Percentiles rank a stretch among this genome's conserved stretches.
These are phyloP conservation scores for Fukomys damarensis DNA, from an alignment of 2,113 vertebrate species.

Conservation along the genomic window DNA sequence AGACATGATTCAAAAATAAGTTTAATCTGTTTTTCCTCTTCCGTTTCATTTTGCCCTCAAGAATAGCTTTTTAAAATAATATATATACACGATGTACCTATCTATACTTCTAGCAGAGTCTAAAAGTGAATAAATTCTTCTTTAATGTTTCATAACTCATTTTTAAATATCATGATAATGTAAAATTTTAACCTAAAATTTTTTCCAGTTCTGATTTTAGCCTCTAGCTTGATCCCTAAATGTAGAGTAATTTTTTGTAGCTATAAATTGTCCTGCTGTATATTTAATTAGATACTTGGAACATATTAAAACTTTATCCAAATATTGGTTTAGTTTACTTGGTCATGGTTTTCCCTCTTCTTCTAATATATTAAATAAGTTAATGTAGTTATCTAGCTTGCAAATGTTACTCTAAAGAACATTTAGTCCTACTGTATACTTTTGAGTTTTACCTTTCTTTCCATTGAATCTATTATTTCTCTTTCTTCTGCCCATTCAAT, in stretches of 20 bases:
- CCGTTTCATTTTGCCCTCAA: neutral
- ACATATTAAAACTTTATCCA: neutral
- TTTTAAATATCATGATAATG: slow-evolving; percentile 28
- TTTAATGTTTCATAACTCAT: slow-evolving; percentile 26
- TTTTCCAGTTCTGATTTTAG: slow-evolving; percentile 31
- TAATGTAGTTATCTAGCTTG: neutral
- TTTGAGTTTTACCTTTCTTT: slow-evolving; percentile 17
- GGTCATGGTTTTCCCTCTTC: neutral
- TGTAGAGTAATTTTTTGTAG: slow-evolving; percentile 14
- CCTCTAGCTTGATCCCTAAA: slow-evolving; percentile 10
- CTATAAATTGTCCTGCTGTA: neutral
- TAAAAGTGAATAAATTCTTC: slow-evolving; percentile 13
- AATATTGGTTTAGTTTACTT: neutral
- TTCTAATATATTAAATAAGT: neutral
- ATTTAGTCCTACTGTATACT: neutral
- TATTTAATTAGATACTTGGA: neutral
- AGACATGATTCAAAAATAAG: neutral
- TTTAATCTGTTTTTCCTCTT: neutral
- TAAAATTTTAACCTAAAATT: slow-evolving; percentile 52
- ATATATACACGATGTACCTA: neutral
- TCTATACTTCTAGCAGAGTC: neutral
- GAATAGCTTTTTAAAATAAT: neutral
- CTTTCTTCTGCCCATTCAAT: slow-evolving; percentile 54
- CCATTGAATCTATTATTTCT: neutral
- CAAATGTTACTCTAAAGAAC: neutral